Conservation (phyloP, 2,888 invertebrate species). For the Andrena bicolor region DNA sequence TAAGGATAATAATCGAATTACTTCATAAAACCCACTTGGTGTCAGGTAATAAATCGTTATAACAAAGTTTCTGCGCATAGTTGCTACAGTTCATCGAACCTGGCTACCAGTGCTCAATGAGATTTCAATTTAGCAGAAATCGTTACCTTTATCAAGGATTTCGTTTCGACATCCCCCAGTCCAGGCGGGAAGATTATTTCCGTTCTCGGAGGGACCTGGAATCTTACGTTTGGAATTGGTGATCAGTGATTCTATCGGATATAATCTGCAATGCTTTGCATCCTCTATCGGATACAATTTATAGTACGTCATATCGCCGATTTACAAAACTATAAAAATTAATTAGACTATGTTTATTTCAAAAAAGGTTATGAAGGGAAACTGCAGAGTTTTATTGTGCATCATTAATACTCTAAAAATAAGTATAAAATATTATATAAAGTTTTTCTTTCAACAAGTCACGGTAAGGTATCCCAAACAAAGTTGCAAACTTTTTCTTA, state of each 20-base stretch:
- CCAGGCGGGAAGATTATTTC: conserved; percentile 41
- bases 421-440: no score
- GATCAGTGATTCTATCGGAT: conserved; percentile 14
- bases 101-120: conserved; percentile 24
- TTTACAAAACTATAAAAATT: neutral
- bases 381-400: no score
- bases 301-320: neutral
- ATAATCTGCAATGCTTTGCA: conserved; percentile 19
- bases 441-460: no score
- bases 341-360: no score
- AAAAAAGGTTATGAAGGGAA: no score
- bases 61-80: conserved; percentile 25
- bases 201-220: conserved; percentile 40
- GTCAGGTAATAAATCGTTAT: conserved; percentile 26
- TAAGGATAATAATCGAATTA: neutral
- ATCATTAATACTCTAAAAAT: no score
- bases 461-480: no score
- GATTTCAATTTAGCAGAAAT: conserved; percentile 53
- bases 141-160: conserved; percentile 38
- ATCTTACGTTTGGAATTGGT: conserved; percentile 18
- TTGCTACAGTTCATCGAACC: conserved; percentile 31
- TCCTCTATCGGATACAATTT: neutral
- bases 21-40: neutral
- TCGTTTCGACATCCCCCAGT: conserved; percentile 37
- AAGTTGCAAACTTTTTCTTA: no score